Evolutionary conservation across 2,797 vertebrate species (phyloP), one percentile per base, ranked within the genome.

Genomic region (Hapalemur alaotrensis): DNA sequence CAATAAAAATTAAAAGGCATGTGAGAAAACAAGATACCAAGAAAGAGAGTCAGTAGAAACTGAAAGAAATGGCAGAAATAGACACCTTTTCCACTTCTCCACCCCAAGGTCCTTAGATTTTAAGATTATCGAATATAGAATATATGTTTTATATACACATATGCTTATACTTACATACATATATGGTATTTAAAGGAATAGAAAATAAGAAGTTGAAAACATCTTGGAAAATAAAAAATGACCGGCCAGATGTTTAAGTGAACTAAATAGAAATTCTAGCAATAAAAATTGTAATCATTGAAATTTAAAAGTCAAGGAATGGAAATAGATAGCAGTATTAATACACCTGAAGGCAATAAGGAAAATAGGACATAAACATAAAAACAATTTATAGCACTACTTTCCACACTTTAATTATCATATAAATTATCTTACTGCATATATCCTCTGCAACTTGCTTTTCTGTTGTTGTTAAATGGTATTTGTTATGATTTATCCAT

Each of bases 401-500:
- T 89, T 76, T 48, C 50, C 43, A 67, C 67, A 94, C 92, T 92
- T 92, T 96, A 95, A 91, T 96, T 83, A 93, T 91, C 78, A 89
- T 73, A 67, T 73, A 73, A 95, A 95, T 92, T 63, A 84, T 69
- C 41, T 92, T 35, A 69, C 35, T 61, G 54, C 65, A 81, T 69
- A 73, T 43, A 61, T 89, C 65, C 73, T 93, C 65, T 43, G 70
- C 41, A 61, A 61, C 65, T 84, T 83, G 57, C 43, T 89, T 83
- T 72, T n/a, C 23, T 79, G 63, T 65, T n/a, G 22, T 78, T 54
- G 22, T 54, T 93, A 83, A 59, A 43, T 54, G 57, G 57, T 80
- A 75, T 73, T 57, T 38, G 59, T 61, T 41, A 72, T 88, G 70
- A 89, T 94, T 75, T 92, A 81, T 84, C 38, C 63, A 1, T 30